These are phyloP conservation scores for Machimus rusticus DNA, from an alignment of 2,888 invertebrate genomes.

Conservation along the genomic window DNA sequence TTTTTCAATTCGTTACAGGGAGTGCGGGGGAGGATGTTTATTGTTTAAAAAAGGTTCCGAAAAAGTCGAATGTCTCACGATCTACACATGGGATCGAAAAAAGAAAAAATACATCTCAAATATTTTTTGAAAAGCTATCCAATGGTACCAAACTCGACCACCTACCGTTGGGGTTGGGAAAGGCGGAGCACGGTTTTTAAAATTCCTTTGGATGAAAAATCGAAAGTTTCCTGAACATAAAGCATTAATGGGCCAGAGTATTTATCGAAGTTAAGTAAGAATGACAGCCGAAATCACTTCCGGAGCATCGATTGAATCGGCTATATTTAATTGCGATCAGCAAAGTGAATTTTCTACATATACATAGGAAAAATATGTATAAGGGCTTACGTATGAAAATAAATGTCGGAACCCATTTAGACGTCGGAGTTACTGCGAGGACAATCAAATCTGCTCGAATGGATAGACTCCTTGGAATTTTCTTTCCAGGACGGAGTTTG, in stretches of 20 bases:
- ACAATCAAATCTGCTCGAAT: conserved; percentile 19
- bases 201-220: background rate
- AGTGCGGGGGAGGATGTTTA: no score
- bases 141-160: no score
- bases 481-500: background rate
- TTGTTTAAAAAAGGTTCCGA: no score
- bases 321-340: conserved; percentile 1
- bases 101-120: no score
- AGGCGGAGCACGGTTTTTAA: no score
- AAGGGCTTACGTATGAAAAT: conserved; percentile 5
- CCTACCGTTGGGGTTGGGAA: no score
- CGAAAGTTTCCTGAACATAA: background rate
- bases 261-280: background rate
- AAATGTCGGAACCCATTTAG: conserved; percentile 13
- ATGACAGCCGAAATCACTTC: background rate
- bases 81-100: no score
- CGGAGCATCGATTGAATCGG: background rate
- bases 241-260: background rate
- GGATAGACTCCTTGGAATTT: background rate
- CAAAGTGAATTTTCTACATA: background rate
- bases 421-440: conserved; percentile 19
- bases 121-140: no score
- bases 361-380: background rate
- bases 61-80: no score
- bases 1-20: no score